Base-by-base conservation (phyloP, 2,888 invertebrate species). In the Conchocele bisecta region DNA sequence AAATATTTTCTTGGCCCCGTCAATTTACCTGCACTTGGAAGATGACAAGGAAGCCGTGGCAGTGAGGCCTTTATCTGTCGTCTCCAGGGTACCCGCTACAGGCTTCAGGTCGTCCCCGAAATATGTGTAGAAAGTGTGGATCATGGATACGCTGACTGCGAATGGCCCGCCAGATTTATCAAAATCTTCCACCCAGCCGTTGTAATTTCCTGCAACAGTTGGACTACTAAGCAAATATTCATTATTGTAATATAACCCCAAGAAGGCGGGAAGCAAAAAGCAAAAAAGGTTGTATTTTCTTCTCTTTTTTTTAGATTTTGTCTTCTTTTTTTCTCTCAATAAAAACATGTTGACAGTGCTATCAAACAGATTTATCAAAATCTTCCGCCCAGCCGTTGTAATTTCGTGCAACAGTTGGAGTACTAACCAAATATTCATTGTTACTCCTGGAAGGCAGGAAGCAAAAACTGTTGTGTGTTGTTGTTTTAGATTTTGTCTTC, bases 361-460 rank as follows among this genome's bases (percentile, higher is more conserved):
- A n/a, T n/a, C n/a, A n/a, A n/a, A n/a, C 85, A 20, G 82, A 81
- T 37, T 61, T 68, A 4, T 81, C 65, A 57, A 84, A 81, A 53
- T 83, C 73, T 46, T 84, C 85, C 35, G 79, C 51, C 85, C 85
- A 85, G 11, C 85, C 84, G 73, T 85, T 84, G 67, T 78, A 85
- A 29, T 58, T 76, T 20, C 83, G 85, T 86, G 58, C 0, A 57
- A n/a, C n/a, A n/a, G n/a, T n/a, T 41, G 6, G 22, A 9, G 33
- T 0, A 28, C 17, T n/a, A 7, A 9, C 39, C 39, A 39, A 17
- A n/a, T 39, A 5, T 42, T 3, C 13, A 46, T 9, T 26, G 26
- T 44, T 17, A n/a, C n/a, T n/a, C n/a, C n/a, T n/a, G n/a, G n/a
- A n/a, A n/a, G n/a, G n/a, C n/a, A n/a, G n/a, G n/a, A n/a, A n/a